Evolutionary conservation across 1,140 invertebrate species (phyloP).

Genomic region (Aradophagus sp.): DNA sequence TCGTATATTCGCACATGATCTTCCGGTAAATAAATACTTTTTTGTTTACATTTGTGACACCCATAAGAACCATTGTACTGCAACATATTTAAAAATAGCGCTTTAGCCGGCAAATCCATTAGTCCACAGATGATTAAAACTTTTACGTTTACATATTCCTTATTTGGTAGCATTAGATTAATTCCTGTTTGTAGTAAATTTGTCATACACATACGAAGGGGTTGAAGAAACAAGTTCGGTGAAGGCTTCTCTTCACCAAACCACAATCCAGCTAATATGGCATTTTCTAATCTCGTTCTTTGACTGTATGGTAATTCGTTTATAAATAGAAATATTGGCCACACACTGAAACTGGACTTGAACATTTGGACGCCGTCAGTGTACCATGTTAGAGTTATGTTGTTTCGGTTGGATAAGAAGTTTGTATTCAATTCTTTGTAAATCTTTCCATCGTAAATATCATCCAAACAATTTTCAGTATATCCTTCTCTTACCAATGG

Average conservation of each 20-base stretch:
- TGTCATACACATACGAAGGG: constrained; percentile 1
- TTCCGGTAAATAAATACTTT: background rate
- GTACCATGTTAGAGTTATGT: background rate
- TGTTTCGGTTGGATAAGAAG: constrained; percentile 16
- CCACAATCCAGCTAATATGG: constrained; percentile 24
- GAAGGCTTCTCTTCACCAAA: constrained; percentile 37
- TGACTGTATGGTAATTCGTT: constrained; percentile 30
- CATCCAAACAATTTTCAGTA: background rate
- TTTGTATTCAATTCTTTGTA: constrained; percentile 15
- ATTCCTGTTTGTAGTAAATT: constrained; percentile 8
- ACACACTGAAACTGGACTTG: constrained; percentile 2
- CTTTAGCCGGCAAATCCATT: constrained; percentile 18
- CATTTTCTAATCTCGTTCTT: constrained; percentile 37
- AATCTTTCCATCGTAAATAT: constrained; percentile 32
- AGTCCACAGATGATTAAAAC: constrained; percentile 30
- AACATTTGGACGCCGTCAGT: background rate
- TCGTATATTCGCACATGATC: constrained; percentile 4
- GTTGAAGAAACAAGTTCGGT: constrained; percentile 29
- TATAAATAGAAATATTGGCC: constrained; percentile 24
- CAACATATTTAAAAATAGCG: constrained; percentile 19
- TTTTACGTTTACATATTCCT: constrained; percentile 5
- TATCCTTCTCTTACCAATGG: constrained; percentile 4
- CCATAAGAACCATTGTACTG: constrained; percentile 18
- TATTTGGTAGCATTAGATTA: background rate
- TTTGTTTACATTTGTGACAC: constrained; percentile 28